Conservation (phyloP, 1,140 invertebrate genomes). For the Hyles vespertilio region DNA sequence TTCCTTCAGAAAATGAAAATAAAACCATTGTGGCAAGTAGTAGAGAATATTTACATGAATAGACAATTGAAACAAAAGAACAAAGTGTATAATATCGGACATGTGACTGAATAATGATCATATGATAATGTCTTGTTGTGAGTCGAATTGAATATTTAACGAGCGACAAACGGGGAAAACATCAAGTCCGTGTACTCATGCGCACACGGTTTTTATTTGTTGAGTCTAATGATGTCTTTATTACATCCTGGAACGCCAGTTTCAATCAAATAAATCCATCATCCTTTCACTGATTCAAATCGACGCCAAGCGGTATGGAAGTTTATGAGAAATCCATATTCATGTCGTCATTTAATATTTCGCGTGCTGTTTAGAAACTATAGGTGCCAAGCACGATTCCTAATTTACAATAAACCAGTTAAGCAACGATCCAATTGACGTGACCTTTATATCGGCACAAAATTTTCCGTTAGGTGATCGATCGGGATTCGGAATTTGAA, state of each 20-base stretch:
- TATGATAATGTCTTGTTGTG: conserved; percentile 47
- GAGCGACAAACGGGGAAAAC: conserved; percentile 35
- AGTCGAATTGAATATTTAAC: conserved; percentile 49
- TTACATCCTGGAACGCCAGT: conserved; percentile 14
- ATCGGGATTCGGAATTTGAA: conserved; percentile 15
- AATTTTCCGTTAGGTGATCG: conserved; percentile 12
- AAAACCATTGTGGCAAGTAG: conserved; percentile 1
- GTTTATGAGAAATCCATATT: too few relatives aligned
- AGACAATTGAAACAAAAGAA: conserved; percentile 43
- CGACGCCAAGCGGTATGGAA: too few relatives aligned
- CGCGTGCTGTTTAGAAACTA: too few relatives aligned
- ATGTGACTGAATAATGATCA: conserved; percentile 52
- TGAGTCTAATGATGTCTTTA: conserved; percentile 16
- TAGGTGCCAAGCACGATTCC: too few relatives aligned
- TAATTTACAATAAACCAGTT: conserved; percentile 2
- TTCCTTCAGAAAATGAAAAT: conserved; percentile 1
- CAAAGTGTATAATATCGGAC: conserved; percentile 40
- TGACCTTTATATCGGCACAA: conserved; percentile 18
- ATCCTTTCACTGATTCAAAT: conserved; percentile 6
- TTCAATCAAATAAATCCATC: neutral
- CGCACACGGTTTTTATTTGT: conserved; percentile 10
- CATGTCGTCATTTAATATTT: too few relatives aligned
- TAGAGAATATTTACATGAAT: conserved; percentile 14
- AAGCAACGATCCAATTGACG: conserved; percentile 7
- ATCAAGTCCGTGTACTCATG: conserved; percentile 20